Conservation (phyloP, 2,888 invertebrate genomes). For the Xanthorhoe spadicearia region DNA sequence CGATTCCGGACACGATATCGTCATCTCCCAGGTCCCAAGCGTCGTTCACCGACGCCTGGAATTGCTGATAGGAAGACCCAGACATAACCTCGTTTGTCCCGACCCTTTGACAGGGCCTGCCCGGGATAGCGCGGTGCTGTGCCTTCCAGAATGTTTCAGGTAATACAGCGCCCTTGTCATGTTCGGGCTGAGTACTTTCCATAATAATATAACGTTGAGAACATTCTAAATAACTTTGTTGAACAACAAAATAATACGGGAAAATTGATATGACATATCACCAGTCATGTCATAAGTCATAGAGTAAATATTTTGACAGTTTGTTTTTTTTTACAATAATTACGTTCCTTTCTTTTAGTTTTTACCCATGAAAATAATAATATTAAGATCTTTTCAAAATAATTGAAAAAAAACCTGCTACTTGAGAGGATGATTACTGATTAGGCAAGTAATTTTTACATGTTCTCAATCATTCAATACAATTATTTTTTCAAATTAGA, state of each 20-base stretch:
- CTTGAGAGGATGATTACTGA: too few species aligned
- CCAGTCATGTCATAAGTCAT: constrained; percentile 32
- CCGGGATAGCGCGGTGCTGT: constrained; percentile 92
- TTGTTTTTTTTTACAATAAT: too few species aligned
- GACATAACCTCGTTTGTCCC: constrained; percentile 80
- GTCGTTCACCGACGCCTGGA: constrained; percentile 97
- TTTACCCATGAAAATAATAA: too few species aligned
- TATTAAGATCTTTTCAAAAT: too few species aligned
- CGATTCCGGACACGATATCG: constrained; percentile 85
- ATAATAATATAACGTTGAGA: constrained; percentile 76
- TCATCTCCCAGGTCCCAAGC: constrained; percentile 99
- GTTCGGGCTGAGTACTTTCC: constrained; percentile 81
- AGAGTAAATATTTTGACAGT: constrained; percentile 35
- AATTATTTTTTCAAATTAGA: too few species aligned
- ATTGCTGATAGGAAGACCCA: constrained; percentile 94
- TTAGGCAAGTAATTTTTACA: too few species aligned
- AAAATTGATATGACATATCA: constrained; percentile 75
- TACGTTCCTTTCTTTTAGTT: too few species aligned
- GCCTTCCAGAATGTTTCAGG: constrained; percentile 89
- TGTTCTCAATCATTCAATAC: too few species aligned
- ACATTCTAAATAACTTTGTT: constrained; percentile 81
- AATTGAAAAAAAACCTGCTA: too few species aligned
- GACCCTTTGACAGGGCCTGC: constrained; percentile 87
- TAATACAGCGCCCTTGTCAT: constrained; percentile 79
- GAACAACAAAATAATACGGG: constrained; percentile 74